phyloP scores from a whole-genome alignment of 2,888 invertebrate species.

The Caradrina kadenii region DNA sequence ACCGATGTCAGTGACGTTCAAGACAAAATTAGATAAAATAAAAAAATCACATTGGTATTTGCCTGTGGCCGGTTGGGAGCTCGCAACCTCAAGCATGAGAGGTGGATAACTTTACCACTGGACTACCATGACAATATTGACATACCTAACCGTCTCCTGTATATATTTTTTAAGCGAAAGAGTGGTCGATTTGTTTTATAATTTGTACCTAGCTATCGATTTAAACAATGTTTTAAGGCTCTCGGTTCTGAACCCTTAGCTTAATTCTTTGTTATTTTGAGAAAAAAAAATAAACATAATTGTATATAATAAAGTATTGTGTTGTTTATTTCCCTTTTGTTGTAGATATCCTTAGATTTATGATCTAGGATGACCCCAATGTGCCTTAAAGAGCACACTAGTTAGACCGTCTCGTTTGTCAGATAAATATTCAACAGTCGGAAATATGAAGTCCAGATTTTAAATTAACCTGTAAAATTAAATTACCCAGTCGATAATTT shows the following conservation, averaged over 20 bases:
- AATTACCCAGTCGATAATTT: too few relatives aligned
- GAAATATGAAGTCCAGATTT: too few relatives aligned
- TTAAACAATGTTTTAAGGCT: constrained; percentile 75
- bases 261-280: constrained; percentile 88
- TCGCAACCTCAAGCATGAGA: too few relatives aligned
- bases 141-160: constrained; percentile 32
- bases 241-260: constrained; percentile 87
- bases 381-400: too few relatives aligned
- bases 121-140: too few relatives aligned
- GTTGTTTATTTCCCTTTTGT: constrained; percentile 31
- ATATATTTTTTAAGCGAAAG: constrained; percentile 31
- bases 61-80: too few relatives aligned
- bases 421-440: too few relatives aligned
- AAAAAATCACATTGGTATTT: background rate
- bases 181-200: constrained; percentile 61
- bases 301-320: constrained; percentile 79
- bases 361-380: background rate
- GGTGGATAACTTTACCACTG: too few relatives aligned
- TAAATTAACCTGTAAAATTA: too few relatives aligned
- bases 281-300: constrained; percentile 85
- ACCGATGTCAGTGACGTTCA: too few relatives aligned
- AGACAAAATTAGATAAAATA: too few relatives aligned
- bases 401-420: too few relatives aligned
- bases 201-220: constrained; percentile 73
- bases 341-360: background rate